Percentiles rank a stretch among this genome's conserved stretches.
Evolutionary conservation across 2,888 invertebrate species (phyloP).

Genomic region (Pandemis cinnamomeana): DNA sequence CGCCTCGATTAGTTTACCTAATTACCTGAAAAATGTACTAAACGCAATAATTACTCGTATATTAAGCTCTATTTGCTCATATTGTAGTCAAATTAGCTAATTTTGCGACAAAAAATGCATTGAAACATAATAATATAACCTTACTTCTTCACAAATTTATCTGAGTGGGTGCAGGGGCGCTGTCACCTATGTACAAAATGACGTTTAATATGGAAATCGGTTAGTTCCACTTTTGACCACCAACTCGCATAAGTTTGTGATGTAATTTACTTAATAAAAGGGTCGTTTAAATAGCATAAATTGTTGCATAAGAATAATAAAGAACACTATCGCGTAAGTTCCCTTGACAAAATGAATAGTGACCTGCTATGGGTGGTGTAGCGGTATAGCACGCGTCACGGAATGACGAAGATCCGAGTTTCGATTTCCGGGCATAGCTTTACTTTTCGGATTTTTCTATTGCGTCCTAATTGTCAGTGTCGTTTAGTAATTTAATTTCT

Average conservation of each 20-base stretch:
- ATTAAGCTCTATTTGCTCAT: constrained; percentile 8
- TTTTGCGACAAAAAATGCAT: background rate
- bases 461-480: no score
- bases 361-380: no score
- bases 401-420: no score
- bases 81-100: constrained; percentile 3
- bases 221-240: constrained; percentile 11
- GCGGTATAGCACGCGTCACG: no score
- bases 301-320: constrained; percentile 5
- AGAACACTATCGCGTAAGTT: background rate
- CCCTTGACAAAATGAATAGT: background rate
- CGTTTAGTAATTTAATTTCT: no score
- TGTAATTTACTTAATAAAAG: background rate
- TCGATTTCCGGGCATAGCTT: no score
- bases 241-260: constrained; percentile 1
- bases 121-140: background rate
- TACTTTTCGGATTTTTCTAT: no score
- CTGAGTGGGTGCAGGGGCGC: background rate
- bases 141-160: background rate
- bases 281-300: background rate
- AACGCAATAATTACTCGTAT: constrained; percentile 6
- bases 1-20: background rate
- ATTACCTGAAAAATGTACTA: background rate
- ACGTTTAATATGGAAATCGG: background rate
- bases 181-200: background rate